Evolutionary conservation across 2,888 invertebrate genomes (phyloP).

Genomic region (Caenorhabditis zanzibari): DNA sequence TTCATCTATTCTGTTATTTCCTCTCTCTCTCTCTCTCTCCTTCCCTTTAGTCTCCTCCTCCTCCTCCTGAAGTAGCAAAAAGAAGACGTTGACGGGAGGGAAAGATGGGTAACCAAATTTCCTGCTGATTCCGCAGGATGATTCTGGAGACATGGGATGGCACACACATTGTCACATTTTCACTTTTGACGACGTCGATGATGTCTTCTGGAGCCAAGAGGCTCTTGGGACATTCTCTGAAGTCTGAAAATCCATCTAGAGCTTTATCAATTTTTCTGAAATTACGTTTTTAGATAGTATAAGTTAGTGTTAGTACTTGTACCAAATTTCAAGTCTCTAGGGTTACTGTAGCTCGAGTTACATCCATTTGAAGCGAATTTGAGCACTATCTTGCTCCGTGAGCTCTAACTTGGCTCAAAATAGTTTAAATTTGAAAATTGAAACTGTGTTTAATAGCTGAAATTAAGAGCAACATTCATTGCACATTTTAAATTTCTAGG

Average conservation of each 20-base stretch:
- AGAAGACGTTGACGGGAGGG: not conserved
- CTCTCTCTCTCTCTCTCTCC: too few species aligned
- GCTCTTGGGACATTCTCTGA: too few species aligned
- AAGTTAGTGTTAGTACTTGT: not conserved
- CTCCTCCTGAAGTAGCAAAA: not conserved
- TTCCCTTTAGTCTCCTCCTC: not conserved
- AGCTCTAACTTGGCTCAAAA: not conserved
- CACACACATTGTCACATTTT: not conserved
- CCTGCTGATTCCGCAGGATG: conserved; percentile 66
- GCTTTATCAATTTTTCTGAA: not conserved
- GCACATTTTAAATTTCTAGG: too few species aligned
- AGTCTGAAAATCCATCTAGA: not conserved
- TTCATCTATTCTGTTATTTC: conserved; percentile 15
- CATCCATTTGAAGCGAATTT: too few species aligned
- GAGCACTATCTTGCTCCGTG: too few species aligned
- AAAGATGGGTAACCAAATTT: conserved; percentile 62
- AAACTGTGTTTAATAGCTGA: too few species aligned
- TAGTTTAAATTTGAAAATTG: not conserved
- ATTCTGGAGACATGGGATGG: conserved; percentile 31
- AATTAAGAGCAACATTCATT: too few species aligned
- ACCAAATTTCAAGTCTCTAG: not conserved
- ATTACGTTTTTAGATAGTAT: too few species aligned
- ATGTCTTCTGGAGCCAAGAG: not conserved
- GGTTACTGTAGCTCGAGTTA: not conserved
- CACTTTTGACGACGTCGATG: conserved; percentile 31